A percentile compares a stretch with the other conserved stretches of the same genome.
Conservation (phyloP, 2,888 invertebrate species). For the Xestia sexstrigata region DNA sequence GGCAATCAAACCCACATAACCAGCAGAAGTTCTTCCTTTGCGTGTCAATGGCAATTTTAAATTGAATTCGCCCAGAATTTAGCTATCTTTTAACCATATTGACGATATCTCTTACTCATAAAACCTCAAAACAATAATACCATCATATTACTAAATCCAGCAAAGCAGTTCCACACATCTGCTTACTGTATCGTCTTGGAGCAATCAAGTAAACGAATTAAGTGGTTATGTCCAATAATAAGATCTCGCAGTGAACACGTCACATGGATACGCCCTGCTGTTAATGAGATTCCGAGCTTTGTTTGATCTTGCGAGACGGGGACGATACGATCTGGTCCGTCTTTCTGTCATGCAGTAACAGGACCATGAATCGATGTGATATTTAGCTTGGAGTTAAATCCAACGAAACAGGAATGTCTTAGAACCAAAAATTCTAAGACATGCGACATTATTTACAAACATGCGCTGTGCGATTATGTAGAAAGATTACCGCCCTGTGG, state of each 20-base stretch:
- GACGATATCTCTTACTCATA: neutral
- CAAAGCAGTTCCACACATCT: slow-evolving; percentile 53
- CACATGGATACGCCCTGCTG: slow-evolving; percentile 61
- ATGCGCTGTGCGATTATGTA: neutral
- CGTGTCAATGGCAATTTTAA: neutral
- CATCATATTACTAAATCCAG: slow-evolving; percentile 12
- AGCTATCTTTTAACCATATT: neutral
- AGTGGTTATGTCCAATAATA: slow-evolving; percentile 70
- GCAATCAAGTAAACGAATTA: slow-evolving; percentile 66
- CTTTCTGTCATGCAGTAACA: neutral
- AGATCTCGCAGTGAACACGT: slow-evolving; percentile 63
- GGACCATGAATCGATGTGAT: neutral
- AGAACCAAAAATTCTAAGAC: neutral
- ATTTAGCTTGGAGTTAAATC: neutral
- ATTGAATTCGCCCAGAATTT: neutral
- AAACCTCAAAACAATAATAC: slow-evolving; percentile 5
- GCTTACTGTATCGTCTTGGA: slow-evolving; percentile 44
- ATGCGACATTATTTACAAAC: neutral
- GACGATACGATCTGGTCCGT: slow-evolving; percentile 42
- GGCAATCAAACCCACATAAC: neutral
- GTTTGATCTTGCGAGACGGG: slow-evolving; percentile 43
- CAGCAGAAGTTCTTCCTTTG: neutral
- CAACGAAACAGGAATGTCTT: neutral
- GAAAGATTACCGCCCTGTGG: too few species aligned
- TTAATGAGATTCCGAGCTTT: slow-evolving; percentile 62